These are phyloP conservation scores for Anas platyrhynchos DNA, from an alignment of 2,113 vertebrate species.

Conservation along the genomic window DNA sequence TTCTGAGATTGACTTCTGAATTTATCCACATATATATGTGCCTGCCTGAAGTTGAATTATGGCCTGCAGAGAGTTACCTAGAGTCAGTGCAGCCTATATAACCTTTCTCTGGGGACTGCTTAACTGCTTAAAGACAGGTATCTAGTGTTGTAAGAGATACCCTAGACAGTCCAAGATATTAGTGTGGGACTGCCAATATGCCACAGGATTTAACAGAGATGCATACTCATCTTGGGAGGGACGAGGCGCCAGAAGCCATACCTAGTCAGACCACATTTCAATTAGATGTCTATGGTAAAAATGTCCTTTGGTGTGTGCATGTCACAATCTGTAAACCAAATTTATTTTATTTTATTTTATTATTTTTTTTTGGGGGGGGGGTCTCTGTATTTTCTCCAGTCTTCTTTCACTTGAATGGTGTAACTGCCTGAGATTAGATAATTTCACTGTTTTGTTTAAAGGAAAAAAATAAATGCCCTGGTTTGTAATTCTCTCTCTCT, in stretches of 20 bases:
- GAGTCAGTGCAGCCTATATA: background rate
- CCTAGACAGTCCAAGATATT: background rate
- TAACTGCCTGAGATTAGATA: background rate
- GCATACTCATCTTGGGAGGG: background rate
- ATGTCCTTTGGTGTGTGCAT: background rate
- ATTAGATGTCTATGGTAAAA: background rate
- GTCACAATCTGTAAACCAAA: background rate
- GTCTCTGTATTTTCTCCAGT: background rate
- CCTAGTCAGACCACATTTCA: background rate
- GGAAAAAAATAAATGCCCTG: background rate
- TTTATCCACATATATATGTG: background rate
- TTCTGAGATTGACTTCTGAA: background rate
- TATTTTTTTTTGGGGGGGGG: background rate
- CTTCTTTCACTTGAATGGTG: background rate
- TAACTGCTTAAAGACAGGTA: background rate
- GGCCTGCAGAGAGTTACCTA: background rate
- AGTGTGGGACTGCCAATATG: background rate
- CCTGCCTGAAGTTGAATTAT: background rate
- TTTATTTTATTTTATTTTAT: background rate
- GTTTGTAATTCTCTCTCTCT: background rate
- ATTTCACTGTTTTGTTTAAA: background rate
- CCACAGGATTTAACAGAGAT: background rate
- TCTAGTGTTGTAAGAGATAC: background rate
- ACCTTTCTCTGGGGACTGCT: background rate
- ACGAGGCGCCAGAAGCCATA: background rate